Evolutionary conservation across 1,140 invertebrate species (phyloP).

Genomic region (Anastatus disparis): DNA sequence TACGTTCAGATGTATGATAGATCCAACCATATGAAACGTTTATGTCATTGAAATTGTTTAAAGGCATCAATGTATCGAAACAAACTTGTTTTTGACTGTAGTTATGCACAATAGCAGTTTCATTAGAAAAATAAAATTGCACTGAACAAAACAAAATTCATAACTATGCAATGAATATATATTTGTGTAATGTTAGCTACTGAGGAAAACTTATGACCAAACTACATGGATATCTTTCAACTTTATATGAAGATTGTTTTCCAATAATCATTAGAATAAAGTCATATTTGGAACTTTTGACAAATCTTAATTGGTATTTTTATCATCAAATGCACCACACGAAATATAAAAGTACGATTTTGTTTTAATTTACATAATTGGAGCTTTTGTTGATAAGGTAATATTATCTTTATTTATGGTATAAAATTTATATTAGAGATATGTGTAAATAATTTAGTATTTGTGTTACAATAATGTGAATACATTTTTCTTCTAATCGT

Average conservation of each 20-base stretch:
- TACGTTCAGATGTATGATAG: slow-evolving; percentile 75
- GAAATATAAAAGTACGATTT: slow-evolving; percentile 77
- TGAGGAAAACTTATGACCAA: slow-evolving; percentile 67
- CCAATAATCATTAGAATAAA: slow-evolving; percentile 78
- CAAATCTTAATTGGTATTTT: slow-evolving; percentile 83
- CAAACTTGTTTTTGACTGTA: slow-evolving; percentile 82
- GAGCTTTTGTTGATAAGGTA: slow-evolving; percentile 87
- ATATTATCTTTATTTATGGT: slow-evolving; percentile 40
- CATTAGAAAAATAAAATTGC: slow-evolving; percentile 74
- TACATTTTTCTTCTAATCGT: slow-evolving; percentile 54
- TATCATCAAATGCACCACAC: slow-evolving; percentile 83
- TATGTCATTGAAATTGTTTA: slow-evolving; percentile 70
- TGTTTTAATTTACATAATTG: slow-evolving; percentile 87
- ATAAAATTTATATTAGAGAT: background rate
- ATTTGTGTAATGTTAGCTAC: slow-evolving; percentile 77
- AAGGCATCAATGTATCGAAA: slow-evolving; percentile 77
- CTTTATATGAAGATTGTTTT: slow-evolving; percentile 75
- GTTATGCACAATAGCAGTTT: slow-evolving; percentile 82
- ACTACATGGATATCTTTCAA: slow-evolving; percentile 75
- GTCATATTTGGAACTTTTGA: slow-evolving; percentile 86
- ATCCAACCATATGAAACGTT: slow-evolving; percentile 74
- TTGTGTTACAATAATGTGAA: no score
- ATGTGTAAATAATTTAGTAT: no score
- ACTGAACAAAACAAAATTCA: slow-evolving; percentile 83
- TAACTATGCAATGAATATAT: slow-evolving; percentile 79